Conservation (phyloP, 2,797 vertebrate species). For the Tiaroga cobitis region DNA sequence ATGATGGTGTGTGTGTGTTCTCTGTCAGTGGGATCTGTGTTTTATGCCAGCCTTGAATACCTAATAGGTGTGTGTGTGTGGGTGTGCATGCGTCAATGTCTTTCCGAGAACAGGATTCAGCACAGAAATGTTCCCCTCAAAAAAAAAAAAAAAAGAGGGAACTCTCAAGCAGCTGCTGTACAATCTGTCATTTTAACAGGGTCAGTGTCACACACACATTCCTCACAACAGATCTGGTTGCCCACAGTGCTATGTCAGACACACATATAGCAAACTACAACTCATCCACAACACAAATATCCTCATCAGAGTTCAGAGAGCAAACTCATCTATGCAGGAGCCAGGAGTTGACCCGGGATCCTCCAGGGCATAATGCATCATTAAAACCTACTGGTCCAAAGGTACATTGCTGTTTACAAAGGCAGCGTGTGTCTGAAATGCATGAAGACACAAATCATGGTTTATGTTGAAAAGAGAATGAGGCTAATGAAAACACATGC, state of each 20-base stretch:
- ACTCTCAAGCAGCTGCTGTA: constrained; percentile 76
- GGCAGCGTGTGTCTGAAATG: not conserved
- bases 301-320: constrained; percentile 73
- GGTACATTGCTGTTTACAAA: constrained; percentile 21
- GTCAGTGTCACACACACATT: constrained; percentile 79
- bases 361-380: constrained; percentile 17
- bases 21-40: constrained; percentile 13
- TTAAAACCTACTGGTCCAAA: constrained; percentile 31
- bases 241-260: constrained; percentile 73
- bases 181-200: constrained; percentile 86
- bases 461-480: constrained; percentile 6
- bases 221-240: constrained; percentile 77
- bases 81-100: constrained; percentile 41
- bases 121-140: constrained; percentile 6
- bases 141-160: not conserved
- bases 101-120: constrained; percentile 38
- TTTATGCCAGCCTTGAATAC: not conserved
- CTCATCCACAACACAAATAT: constrained; percentile 46
- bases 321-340: constrained; percentile 71
- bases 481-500: constrained; percentile 58
- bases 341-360: constrained; percentile 2
- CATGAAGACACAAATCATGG: constrained; percentile 12
- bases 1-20: not conserved
- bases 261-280: constrained; percentile 61
- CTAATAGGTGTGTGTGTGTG: constrained; percentile 17